Base-by-base conservation (phyloP, 2,113 vertebrate species). In the Abramis brama region DNA sequence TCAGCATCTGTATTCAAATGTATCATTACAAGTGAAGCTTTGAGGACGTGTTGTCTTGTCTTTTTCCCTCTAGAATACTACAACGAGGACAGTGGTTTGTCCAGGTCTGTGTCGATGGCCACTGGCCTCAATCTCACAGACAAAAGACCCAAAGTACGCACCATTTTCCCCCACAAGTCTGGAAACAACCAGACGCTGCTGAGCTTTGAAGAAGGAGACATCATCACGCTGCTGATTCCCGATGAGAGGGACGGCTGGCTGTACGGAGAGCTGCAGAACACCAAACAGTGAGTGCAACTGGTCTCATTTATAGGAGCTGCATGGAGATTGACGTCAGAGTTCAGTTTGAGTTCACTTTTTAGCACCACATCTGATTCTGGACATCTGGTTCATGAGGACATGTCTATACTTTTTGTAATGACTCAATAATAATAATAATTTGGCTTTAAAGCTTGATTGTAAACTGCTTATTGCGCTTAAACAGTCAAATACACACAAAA, bases 171-270 rank as follows among this genome's bases (percentile, higher is more conserved):
- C 0, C 98, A 99, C 80, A 94, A 95, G 0, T 96, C 96, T 0
- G 97, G 95, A 30, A 93, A 84, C 86, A 97, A 97, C 91, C 95
- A 87, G 92, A 98, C 96, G 0, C 87, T 98, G 85, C 96, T 99
- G 10, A 96, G 97, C 94, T 99, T 99, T 52, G 93, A 96, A 0
- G 96, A 99, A 91, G 97, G 97, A 0, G 97, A 98, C 2, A 5
- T 96, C 91, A 96, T 99, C 92, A 91, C 94, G 0, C 95, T 99
- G 78, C 97, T 99, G 68, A 93, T 99, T 59, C 94, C 97, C 0
- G 97, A 99, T 25, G 98, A 99, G 90, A 97, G 94, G 76, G 98
- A 99, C 0, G 98, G 98, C 23, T 99, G 98, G 98, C 95, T 99
- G 36, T 99, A 99, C 0, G 98, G 98, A 3, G 98, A 99, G 88